Base-by-base conservation (phyloP, 2,888 invertebrate species). In the Monopis laevigella region DNA sequence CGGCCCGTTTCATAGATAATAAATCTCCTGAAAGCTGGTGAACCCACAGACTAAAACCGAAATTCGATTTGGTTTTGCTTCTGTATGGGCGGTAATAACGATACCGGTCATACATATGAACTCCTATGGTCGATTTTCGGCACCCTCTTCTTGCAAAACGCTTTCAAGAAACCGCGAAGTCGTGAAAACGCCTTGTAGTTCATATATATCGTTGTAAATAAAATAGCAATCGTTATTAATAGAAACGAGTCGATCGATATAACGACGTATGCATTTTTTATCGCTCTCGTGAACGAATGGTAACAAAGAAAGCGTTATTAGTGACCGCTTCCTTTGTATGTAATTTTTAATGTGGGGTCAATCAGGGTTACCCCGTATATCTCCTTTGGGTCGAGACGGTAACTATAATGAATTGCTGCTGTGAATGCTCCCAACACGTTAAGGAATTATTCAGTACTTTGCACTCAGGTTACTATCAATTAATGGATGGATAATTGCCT, bases 341-440 rank as follows among this genome's bases (percentile, higher is more conserved):
- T 81, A 80, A 80, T 81, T 81, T 80, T 82, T 78, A 80, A 81
- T 80, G 78, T 57, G 68, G 77, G 78, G 78, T 82, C 81, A 82
- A 81, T 82, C 81, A 75, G 71, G 65, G 72, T 70, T 69, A 67
- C 75, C 68, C 65, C 75, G 75, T 80, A 77, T 65, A 73, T 78
- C 78, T 73, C 72, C 66, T 70, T 74, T 65, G 65, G 61, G 56
- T 61, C 62, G 62, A 59, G 67, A 58, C 68, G 65, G 71, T 77
- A 77, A 75, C 73, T 62, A 75, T 78, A 80, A 80, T 78, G 75
- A 78, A 80, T 78, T 68, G 75, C 53, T 58, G 59, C 62, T 62
- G 71, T 68, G 62, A 71, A 68, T 68, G 65, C 67, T 61, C 65
- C 62, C 39, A 19, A 40, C 42, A 70, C 77, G 70, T 75, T 80